Evolutionary conservation across 2,888 invertebrate species (phyloP).

Genomic region (Diploptera punctata): DNA sequence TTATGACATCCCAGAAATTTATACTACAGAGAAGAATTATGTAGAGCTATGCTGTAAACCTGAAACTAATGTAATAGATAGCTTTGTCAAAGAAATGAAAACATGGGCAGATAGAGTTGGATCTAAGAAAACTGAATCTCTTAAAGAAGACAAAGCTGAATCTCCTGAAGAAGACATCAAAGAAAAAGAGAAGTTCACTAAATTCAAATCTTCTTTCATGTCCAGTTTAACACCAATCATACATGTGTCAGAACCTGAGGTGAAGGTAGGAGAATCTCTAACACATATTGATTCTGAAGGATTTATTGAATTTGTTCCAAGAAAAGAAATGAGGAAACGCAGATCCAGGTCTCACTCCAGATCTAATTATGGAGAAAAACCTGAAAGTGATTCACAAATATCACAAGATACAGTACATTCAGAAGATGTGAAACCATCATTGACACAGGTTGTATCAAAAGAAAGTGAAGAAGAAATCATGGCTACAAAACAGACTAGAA

Average conservation of each 20-base stretch:
- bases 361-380: conserved; percentile 35
- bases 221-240: conserved; percentile 40
- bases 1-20: neutral
- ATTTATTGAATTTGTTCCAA: conserved; percentile 58
- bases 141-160: conserved; percentile 40
- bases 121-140: conserved; percentile 39
- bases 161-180: no score
- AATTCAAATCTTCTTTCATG: no score
- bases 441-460: no score
- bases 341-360: conserved; percentile 53
- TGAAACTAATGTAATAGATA: neutral
- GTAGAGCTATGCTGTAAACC: neutral
- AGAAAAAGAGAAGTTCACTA: no score
- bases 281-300: conserved; percentile 55
- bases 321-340: conserved; percentile 54
- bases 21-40: neutral
- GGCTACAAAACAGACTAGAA: no score
- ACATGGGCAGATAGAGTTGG: conserved; percentile 46
- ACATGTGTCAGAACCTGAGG: conserved; percentile 48
- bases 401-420: no score
- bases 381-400: no score
- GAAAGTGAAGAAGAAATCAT: no score
- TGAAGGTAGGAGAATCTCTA: conserved; percentile 50
- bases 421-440: no score
- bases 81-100: neutral